These are phyloP conservation scores for Thalassophryne amazonica DNA, from an alignment of 2,797 vertebrate species.

Conservation along the genomic window DNA sequence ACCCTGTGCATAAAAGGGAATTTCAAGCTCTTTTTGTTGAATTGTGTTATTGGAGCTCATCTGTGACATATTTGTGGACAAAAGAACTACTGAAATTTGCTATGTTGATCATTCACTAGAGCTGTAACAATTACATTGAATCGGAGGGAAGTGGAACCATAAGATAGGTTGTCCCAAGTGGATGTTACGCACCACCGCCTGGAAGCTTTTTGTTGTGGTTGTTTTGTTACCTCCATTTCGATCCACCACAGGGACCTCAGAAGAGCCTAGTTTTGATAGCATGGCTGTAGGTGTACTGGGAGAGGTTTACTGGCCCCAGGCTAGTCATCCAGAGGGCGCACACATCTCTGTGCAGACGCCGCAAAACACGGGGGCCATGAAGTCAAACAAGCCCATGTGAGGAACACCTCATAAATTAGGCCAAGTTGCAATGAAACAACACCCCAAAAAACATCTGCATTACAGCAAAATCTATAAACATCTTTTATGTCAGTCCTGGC, in stretches of 20 bases:
- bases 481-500: constrained; percentile 51
- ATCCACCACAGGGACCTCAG: constrained; percentile 58
- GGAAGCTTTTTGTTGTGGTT: too few relatives aligned
- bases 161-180: too few relatives aligned
- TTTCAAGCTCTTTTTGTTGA: too few relatives aligned
- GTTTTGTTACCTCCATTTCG: too few relatives aligned
- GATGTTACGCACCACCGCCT: too few relatives aligned
- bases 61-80: too few relatives aligned
- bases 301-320: constrained; percentile 70
- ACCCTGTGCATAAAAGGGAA: too few relatives aligned
- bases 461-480: constrained; percentile 55
- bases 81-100: too few relatives aligned
- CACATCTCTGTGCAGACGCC: constrained; percentile 58
- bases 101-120: too few relatives aligned
- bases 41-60: too few relatives aligned
- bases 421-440: constrained; percentile 68
- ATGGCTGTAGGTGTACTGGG: constrained; percentile 65
- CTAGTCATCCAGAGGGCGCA: constrained; percentile 62
- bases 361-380: constrained; percentile 62
- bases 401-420: constrained; percentile 70
- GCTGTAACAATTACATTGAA: too few relatives aligned
- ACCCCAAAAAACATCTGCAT: constrained; percentile 58
- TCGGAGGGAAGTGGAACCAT: too few relatives aligned
- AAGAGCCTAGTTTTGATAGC: constrained; percentile 73
- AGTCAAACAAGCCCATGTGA: constrained; percentile 63